Evolutionary conservation across 2,113 vertebrate genomes (phyloP).

Genomic region (Labrus mixtus): DNA sequence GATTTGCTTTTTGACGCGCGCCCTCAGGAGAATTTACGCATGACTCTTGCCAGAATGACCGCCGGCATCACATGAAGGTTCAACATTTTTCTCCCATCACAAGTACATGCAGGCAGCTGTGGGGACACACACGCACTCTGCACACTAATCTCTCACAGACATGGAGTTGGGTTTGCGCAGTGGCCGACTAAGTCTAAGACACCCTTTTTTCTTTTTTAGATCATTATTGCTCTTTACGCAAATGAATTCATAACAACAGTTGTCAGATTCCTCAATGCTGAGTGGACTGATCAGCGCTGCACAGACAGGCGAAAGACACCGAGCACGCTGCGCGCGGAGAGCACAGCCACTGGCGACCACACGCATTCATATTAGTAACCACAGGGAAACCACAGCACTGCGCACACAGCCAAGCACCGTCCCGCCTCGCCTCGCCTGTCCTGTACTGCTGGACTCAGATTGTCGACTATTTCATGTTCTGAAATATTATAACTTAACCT

Average conservation of each 20-base stretch:
- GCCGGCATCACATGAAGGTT: constrained; percentile 11
- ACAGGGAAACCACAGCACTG: constrained; percentile 58
- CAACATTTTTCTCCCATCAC: constrained; percentile 18
- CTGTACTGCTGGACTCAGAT: constrained; percentile 1
- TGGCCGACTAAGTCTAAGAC: constrained; percentile 17
- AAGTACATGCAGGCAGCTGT: constrained; percentile 14
- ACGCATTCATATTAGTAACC: constrained; percentile 67
- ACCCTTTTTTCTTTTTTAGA: neutral
- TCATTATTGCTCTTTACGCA: constrained; percentile 3
- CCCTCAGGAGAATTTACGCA: neutral
- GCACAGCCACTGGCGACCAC: constrained; percentile 63
- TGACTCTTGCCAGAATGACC: neutral
- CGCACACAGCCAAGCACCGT: constrained; percentile 11
- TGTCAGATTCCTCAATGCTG: constrained; percentile 31
- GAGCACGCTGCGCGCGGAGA: constrained; percentile 1
- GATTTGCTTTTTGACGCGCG: neutral
- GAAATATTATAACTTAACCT: constrained; percentile 20
- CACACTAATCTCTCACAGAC: constrained; percentile 17
- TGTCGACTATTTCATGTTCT: neutral
- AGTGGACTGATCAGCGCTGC: constrained; percentile 12
- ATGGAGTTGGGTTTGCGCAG: constrained; percentile 58
- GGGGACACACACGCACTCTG: constrained; percentile 20
- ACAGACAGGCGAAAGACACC: constrained; percentile 9
- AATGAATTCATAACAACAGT: constrained; percentile 12
- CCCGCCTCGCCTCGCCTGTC: constrained; percentile 15